phyloP scores from a whole-genome alignment of 2,797 vertebrate genomes.

The Menidia menidia region DNA sequence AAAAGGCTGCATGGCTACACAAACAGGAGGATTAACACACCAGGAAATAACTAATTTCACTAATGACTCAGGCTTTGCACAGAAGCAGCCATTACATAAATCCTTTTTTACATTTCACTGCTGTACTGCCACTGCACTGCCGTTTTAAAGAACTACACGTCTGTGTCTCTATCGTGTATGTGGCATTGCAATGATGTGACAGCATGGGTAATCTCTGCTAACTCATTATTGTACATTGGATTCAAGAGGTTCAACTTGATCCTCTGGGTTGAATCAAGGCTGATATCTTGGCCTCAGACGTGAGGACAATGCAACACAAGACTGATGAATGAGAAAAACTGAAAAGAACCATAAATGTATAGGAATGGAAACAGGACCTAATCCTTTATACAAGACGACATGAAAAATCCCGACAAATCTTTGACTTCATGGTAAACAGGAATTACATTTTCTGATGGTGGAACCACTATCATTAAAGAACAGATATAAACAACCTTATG shows the following conservation, averaged over 20 bases:
- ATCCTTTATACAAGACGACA: slow-evolving; percentile 54
- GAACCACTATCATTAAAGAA: neutral
- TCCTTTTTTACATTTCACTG: slow-evolving; percentile 2
- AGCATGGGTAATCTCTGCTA: neutral
- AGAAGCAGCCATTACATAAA: slow-evolving; percentile 29
- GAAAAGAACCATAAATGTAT: slow-evolving; percentile 23
- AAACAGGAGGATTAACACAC: slow-evolving; percentile 58
- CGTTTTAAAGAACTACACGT: neutral
- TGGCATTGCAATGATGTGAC: neutral
- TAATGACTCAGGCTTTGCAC: slow-evolving; percentile 55
- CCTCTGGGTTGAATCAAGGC: slow-evolving; percentile 7
- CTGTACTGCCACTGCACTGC: neutral
- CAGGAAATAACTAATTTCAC: slow-evolving; percentile 65
- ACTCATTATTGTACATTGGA: slow-evolving; percentile 14
- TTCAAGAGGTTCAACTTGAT: slow-evolving; percentile 15
- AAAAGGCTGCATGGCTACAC: slow-evolving; percentile 42
- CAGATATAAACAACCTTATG: slow-evolving; percentile 5
- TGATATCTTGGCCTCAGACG: neutral
- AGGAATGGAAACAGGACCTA: slow-evolving; percentile 49
- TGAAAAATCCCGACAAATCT: slow-evolving; percentile 16
- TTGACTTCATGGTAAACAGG: slow-evolving; percentile 1
- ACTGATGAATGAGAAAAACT: slow-evolving; percentile 16
- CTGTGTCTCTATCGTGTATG: neutral
- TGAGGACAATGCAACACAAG: slow-evolving; percentile 21
- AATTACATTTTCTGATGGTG: slow-evolving; percentile 10